Evolutionary conservation across 2,797 vertebrate species (phyloP), one percentile per base, ranked within the genome.

Genomic region (Pangasius larnaudii): DNA sequence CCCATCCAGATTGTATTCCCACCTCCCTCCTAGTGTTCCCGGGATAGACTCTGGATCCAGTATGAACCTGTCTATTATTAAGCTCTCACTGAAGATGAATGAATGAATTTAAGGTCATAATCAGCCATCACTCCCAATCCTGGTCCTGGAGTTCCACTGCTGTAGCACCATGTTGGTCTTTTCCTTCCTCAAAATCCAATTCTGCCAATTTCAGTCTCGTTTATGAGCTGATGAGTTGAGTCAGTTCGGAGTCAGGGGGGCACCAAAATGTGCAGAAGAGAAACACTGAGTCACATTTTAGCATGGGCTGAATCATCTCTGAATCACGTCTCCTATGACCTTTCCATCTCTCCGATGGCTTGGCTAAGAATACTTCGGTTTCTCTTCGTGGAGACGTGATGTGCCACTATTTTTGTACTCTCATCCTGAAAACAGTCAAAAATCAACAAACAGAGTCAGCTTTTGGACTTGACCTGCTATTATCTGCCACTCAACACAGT

Each of bases 221-320:
- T 83, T 30, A 22, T 13, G n/a, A 65, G 39, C 39, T 18, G 39
- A 63, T 30, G 39, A 67, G 61, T 51, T 5, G 80, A 83, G 24
- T 83, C 61, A 22, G 42, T 4, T 83, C 2, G 0, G 42, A 65
- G 42, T 67, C 16, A 8, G 19, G 30, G 46, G 33, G 30, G 19
- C 79, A 39, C 19, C 79, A 27, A 33, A 36, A 58, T 79, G 51
- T 58, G 39, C 79, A 63, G 33, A 33, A 39, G 53, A 33, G 61
- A 84, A 67, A 84, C 81, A 67, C 8, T 51, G 81, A 67, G 81
- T 84, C 81, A 84, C 83, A 84, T 81, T 82, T 86, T 59, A 75
- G 71, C 77, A 82, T n/a, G 61, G 27, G 58, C 58, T 90, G 89
- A 90, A 82, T 90, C 88, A 89, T 88, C 84, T 72, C 74, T 82